Percentiles rank a stretch among this genome's conserved stretches.
Conservation (phyloP, 2,888 invertebrate genomes). For the Rhorus exstirpatorius region DNA sequence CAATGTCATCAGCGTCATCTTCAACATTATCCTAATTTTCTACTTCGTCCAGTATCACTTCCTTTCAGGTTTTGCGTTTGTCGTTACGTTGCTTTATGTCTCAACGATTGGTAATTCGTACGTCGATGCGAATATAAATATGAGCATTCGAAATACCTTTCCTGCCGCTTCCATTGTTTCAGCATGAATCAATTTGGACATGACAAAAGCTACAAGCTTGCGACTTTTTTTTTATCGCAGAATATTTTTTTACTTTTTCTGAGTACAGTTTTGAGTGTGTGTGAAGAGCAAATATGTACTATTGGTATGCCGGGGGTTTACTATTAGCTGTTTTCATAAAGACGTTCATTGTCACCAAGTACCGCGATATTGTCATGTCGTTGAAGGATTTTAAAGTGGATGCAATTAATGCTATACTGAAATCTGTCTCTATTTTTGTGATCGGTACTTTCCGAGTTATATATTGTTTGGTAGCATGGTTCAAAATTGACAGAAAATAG, state of each 20-base stretch:
- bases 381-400: constrained; percentile 17
- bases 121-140: neutral
- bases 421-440: constrained; percentile 37
- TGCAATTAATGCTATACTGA: constrained; percentile 16
- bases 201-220: neutral
- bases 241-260: constrained; percentile 18
- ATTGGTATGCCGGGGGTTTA: neutral
- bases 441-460: constrained; percentile 15
- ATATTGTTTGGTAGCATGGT: neutral
- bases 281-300: constrained; percentile 35
- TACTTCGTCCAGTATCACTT: neutral
- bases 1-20: neutral
- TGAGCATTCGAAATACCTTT: neutral
- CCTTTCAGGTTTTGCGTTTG: neutral
- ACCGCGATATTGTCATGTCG: constrained; percentile 8
- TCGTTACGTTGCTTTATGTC: too few relatives aligned
- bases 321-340: neutral
- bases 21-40: neutral
- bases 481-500: constrained; percentile 8
- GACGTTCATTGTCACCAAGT: neutral
- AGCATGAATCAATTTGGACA: constrained; percentile 9
- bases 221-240: neutral
- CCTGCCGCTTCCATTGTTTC: constrained; percentile 6
- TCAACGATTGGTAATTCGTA: neutral
- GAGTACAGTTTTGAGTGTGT: constrained; percentile 6